These are phyloP conservation scores for Pseudococcus longispinus DNA, from an alignment of 2,888 invertebrate species.

Conservation along the genomic window DNA sequence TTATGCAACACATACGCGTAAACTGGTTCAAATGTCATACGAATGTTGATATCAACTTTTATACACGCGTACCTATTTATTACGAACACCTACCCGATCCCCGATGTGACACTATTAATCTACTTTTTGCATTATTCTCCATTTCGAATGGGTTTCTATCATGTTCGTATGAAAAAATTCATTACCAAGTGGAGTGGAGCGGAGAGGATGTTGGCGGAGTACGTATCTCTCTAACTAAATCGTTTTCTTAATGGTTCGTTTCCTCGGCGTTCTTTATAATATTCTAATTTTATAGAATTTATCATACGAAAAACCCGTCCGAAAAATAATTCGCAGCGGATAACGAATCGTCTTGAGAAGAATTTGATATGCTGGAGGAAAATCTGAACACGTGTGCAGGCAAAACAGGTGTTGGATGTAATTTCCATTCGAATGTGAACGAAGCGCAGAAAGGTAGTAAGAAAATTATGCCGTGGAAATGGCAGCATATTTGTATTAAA, in stretches of 20 bases:
- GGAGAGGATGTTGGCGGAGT: neutral
- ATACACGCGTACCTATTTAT: neutral
- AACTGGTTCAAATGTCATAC: conserved; percentile 24
- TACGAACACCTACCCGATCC: neutral
- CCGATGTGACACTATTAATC: neutral
- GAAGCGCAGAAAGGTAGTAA: neutral
- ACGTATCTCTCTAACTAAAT: neutral
- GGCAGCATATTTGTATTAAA: neutral
- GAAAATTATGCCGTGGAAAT: neutral
- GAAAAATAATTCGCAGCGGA: neutral
- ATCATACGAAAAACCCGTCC: neutral
- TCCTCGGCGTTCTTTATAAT: neutral
- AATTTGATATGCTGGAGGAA: neutral
- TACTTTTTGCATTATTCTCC: neutral
- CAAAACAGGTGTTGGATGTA: neutral
- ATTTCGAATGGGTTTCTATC: neutral
- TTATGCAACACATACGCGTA: neutral
- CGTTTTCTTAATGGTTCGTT: neutral
- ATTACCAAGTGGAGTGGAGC: neutral
- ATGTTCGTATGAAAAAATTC: neutral
- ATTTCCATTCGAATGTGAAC: neutral
- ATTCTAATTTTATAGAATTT: neutral
- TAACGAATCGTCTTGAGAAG: neutral
- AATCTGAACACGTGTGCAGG: neutral
- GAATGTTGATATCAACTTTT: neutral